Conservation (phyloP, 2,113 vertebrate species). For the Gambusia holbrooki region DNA sequence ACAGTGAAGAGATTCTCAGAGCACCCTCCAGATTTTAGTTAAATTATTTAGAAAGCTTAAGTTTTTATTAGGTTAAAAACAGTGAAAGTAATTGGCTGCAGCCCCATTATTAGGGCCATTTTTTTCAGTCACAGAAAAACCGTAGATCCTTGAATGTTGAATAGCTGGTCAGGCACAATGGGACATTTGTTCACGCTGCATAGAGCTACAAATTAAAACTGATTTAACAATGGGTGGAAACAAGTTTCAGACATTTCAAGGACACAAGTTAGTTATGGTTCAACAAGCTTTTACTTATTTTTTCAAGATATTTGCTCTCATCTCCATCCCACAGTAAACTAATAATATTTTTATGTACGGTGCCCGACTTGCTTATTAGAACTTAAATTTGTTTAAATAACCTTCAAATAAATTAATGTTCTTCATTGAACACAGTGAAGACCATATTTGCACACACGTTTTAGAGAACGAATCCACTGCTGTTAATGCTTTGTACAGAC, state of each 20-base stretch:
- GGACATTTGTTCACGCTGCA: too few relatives aligned
- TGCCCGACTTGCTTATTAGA: neutral
- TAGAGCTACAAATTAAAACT: neutral
- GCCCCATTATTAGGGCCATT: neutral
- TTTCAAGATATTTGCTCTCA: too few relatives aligned
- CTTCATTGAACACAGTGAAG: neutral
- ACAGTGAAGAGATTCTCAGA: neutral
- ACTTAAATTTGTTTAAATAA: neutral
- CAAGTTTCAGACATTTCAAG: neutral
- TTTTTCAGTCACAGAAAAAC: neutral
- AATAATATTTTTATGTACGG: neutral
- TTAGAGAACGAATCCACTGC: too few relatives aligned
- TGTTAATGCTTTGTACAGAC: too few relatives aligned
- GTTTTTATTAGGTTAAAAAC: too few relatives aligned
- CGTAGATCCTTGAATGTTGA: neutral
- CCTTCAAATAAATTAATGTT: neutral
- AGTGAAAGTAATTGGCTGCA: neutral
- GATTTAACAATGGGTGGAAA: neutral
- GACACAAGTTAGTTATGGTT: neutral
- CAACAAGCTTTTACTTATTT: neutral
- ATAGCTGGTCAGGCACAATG: neutral
- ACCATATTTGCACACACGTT: neutral
- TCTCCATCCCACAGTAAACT: neutral
- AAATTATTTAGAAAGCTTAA: too few relatives aligned
- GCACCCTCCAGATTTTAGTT: too few relatives aligned